Evolutionary conservation across 2,888 invertebrate species (phyloP).

Genomic region (Bombylius discolor): DNA sequence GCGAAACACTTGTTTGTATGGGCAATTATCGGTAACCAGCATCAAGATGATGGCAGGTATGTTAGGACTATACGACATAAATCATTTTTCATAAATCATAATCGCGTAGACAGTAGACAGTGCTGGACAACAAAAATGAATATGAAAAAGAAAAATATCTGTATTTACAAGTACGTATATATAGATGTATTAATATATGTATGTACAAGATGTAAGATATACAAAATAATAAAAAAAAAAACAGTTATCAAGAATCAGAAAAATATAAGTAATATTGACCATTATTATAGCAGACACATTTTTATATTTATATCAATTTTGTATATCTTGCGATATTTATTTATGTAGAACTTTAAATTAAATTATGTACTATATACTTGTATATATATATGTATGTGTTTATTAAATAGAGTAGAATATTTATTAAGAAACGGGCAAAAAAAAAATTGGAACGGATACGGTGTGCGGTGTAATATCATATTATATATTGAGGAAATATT

Average conservation of each 20-base stretch:
- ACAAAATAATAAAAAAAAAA: no score
- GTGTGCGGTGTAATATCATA: background rate
- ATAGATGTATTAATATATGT: no score
- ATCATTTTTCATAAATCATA: conserved; percentile 22
- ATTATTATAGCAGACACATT: no score
- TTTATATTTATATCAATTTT: no score
- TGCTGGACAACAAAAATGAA: background rate
- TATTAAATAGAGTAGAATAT: background rate
- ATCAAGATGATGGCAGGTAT: conserved; percentile 9
- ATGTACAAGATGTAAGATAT: no score
- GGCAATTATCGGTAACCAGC: conserved; percentile 10
- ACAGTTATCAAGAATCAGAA: no score
- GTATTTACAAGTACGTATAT: background rate
- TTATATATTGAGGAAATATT: background rate
- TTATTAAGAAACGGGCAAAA: background rate
- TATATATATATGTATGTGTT: background rate
- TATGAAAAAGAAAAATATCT: background rate
- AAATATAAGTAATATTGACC: no score
- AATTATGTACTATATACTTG: background rate
- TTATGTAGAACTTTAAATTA: no score
- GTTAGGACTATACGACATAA: conserved; percentile 12
- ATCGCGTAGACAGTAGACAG: conserved; percentile 12
- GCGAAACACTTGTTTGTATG: conserved; percentile 12
- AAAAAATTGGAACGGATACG: background rate
- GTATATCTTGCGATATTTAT: no score